Evolutionary conservation across 1,140 invertebrate species (phyloP).

Genomic region (Zaprionus gabonicus): DNA sequence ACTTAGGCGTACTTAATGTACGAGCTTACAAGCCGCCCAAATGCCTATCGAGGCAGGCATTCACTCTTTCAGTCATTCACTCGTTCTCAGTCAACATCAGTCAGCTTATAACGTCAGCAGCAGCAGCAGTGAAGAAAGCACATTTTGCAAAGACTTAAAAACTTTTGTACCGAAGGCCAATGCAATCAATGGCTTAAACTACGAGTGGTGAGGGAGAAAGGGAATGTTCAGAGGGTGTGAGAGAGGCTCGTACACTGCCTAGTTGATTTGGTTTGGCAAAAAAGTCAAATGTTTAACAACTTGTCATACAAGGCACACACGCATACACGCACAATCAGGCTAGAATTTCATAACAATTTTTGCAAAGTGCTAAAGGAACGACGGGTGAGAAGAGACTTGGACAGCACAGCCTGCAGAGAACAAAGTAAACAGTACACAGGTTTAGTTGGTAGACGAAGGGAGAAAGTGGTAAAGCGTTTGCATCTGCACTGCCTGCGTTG

Average conservation of each 20-base stretch:
- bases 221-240: not conserved
- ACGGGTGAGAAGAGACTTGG: not conserved
- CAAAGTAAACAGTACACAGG: constrained; percentile 62
- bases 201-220: constrained; percentile 18
- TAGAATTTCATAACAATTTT: constrained; percentile 72
- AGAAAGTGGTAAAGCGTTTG: not conserved
- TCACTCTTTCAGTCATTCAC: constrained; percentile 60
- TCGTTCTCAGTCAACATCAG: constrained; percentile 62
- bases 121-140: constrained; percentile 22
- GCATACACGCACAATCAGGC: constrained; percentile 31
- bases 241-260: not conserved
- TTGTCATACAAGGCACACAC: constrained; percentile 67
- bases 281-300: constrained; percentile 71
- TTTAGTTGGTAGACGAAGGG: not conserved
- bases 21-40: constrained; percentile 44
- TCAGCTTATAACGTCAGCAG: constrained; percentile 57
- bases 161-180: constrained; percentile 54
- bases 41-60: constrained; percentile 62
- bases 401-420: not conserved
- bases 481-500: not conserved
- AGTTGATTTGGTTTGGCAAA: constrained; percentile 30
- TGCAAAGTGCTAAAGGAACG: constrained; percentile 15
- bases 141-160: constrained; percentile 73
- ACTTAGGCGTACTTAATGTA: constrained; percentile 45
- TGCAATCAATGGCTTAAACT: constrained; percentile 78